A percentile compares a stretch with the other conserved stretches of the same genome.
phyloP scores from a whole-genome alignment of 1,140 invertebrate species.

The Coboldia fuscipes region DNA sequence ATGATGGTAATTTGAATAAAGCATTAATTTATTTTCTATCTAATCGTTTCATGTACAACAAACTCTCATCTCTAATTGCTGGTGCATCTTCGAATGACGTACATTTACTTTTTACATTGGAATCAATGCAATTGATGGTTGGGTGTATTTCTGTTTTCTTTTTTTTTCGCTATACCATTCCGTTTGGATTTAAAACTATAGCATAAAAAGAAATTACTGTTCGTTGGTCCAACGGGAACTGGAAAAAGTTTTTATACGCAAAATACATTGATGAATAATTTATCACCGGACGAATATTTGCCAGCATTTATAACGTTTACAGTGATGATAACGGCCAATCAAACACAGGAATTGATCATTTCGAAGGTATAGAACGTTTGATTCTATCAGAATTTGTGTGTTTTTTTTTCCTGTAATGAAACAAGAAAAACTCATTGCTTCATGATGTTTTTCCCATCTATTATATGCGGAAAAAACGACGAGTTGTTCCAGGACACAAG shows the following conservation, averaged over 20 bases:
- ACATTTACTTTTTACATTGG: neutral
- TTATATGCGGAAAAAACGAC: no score
- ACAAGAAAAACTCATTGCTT: no score
- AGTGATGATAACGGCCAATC: conserved; percentile 64
- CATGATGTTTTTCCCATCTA: no score
- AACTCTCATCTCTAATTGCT: no score
- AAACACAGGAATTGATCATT: conserved; percentile 72
- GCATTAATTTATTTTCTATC: no score
- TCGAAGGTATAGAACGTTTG: conserved; percentile 40
- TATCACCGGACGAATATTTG: conserved; percentile 48
- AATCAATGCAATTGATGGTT: neutral
- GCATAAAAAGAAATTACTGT: conserved; percentile 42
- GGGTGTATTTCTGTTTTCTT: neutral
- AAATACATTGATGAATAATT: conserved; percentile 59
- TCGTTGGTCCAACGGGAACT: conserved; percentile 80
- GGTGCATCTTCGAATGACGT: no score
- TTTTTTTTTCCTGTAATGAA: no score
- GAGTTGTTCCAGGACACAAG: no score
- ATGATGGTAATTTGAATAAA: neutral
- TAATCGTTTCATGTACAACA: no score
- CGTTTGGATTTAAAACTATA: no score
- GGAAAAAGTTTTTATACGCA: conserved; percentile 82
- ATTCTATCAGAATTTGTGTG: conserved; percentile 17
- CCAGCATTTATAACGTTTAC: conserved; percentile 76
- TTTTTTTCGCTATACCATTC: no score